phyloP scores from a whole-genome alignment of 2,797 vertebrate species.

The Gallinago solitaria region DNA sequence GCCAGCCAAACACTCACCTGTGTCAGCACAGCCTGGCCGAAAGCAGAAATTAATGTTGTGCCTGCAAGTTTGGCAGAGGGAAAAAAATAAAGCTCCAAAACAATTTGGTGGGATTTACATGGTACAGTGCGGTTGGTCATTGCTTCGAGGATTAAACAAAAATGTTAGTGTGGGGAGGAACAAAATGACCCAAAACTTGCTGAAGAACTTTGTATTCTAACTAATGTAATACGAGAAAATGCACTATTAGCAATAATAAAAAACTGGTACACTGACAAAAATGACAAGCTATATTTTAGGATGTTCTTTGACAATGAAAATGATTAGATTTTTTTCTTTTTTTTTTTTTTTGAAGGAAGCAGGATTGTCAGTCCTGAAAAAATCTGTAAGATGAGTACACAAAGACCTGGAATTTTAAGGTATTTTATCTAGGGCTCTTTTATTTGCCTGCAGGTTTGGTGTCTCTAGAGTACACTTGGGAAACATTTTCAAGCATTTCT shows the following conservation, averaged over 20 bases:
- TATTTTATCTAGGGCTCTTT: neutral
- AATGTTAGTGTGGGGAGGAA: neutral
- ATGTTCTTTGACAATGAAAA: neutral
- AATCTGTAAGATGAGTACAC: neutral
- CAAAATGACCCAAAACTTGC: neutral
- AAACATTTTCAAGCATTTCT: neutral
- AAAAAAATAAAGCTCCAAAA: neutral
- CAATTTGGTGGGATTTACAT: neutral
- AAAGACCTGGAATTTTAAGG: neutral
- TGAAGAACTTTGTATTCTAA: neutral
- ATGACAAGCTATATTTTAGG: constrained; percentile 37
- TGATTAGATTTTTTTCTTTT: neutral
- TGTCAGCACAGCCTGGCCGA: neutral
- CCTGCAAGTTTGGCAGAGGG: neutral
- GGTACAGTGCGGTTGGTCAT: neutral
- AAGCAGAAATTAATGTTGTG: neutral
- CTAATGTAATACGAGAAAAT: neutral
- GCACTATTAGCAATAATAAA: neutral
- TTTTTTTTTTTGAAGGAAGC: neutral
- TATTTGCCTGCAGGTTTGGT: neutral
- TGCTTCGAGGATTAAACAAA: neutral
- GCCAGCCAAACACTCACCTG: neutral
- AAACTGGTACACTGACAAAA: constrained; percentile 8
- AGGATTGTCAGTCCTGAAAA: constrained; percentile 5
- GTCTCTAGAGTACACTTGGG: neutral